A percentile compares a stretch with the other conserved stretches of the same genome.
Conservation (phyloP, 1,140 invertebrate genomes). For the Drosophila subobscura region DNA sequence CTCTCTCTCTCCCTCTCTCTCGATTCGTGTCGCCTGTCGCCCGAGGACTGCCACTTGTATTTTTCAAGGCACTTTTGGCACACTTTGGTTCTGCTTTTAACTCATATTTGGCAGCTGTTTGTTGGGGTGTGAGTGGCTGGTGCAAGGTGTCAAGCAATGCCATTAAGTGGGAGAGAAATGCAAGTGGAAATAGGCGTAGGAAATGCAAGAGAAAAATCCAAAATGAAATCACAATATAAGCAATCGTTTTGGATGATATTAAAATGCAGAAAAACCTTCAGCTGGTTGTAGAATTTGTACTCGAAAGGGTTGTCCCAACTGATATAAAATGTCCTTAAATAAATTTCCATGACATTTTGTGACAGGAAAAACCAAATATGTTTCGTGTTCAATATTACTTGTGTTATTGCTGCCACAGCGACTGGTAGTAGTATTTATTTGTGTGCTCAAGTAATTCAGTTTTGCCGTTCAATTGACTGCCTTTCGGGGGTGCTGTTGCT, state of each 20-base stretch:
- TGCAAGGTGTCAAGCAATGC: not conserved
- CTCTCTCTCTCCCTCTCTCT: too few relatives aligned
- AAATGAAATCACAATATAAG: too few relatives aligned
- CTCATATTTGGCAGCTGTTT: not conserved
- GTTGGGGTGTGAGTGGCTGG: not conserved
- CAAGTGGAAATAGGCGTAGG: too few relatives aligned
- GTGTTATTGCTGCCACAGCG: not conserved
- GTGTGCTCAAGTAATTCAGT: conserved; percentile 59
- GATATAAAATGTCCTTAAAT: too few relatives aligned
- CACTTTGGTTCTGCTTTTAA: not conserved
- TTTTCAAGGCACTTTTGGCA: conserved; percentile 1
- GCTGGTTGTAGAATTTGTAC: too few relatives aligned
- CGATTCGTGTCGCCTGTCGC: conserved; percentile 27
- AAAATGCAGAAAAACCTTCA: too few relatives aligned
- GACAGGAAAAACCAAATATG: not conserved
- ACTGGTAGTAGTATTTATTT: conserved; percentile 27
- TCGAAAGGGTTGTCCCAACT: too few relatives aligned
- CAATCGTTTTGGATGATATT: too few relatives aligned
- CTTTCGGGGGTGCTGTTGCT: conserved; percentile 1
- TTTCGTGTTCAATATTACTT: conserved; percentile 1
- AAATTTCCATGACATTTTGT: too few relatives aligned
- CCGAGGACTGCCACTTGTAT: conserved; percentile 8
- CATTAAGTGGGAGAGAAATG: not conserved
- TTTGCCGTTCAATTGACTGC: conserved; percentile 41
- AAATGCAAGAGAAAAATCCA: too few relatives aligned